phyloP scores from a whole-genome alignment of 2,888 invertebrate species.

The Masnerella sp. region DNA sequence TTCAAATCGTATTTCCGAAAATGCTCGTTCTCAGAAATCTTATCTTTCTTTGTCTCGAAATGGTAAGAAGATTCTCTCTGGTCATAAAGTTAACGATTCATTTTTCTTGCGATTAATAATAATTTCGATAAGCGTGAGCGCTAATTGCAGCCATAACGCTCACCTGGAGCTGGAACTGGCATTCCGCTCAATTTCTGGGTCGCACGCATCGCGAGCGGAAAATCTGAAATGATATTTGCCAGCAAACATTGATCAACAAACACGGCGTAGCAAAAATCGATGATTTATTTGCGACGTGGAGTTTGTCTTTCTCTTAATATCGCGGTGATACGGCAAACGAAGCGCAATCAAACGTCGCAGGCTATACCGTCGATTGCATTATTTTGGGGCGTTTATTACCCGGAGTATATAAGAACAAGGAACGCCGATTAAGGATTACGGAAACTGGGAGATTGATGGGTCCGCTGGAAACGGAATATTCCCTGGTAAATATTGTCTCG shows the following conservation, averaged over 20 bases:
- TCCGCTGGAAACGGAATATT: slow-evolving; percentile 37
- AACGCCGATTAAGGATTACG: slow-evolving; percentile 48
- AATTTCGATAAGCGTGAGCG: slow-evolving; percentile 24
- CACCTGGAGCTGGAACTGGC: slow-evolving; percentile 1
- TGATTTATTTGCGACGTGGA: slow-evolving; percentile 38
- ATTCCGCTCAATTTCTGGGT: slow-evolving; percentile 16
- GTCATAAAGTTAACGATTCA: slow-evolving; percentile 24
- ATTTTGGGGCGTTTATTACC: slow-evolving; percentile 37
- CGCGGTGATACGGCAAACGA: slow-evolving; percentile 37
- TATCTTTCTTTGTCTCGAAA: background rate
- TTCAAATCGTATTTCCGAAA: slow-evolving; percentile 2
- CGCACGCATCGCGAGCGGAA: slow-evolving; percentile 22
- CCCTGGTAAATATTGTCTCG: slow-evolving; percentile 49
- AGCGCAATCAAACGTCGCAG: slow-evolving; percentile 40
- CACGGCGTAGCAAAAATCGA: slow-evolving; percentile 37
- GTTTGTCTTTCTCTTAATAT: slow-evolving; percentile 46
- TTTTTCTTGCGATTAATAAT: slow-evolving; percentile 29
- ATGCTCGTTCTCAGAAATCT: slow-evolving; percentile 1
- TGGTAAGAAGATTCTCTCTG: no score
- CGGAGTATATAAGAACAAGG: slow-evolving; percentile 21
- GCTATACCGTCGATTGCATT: slow-evolving; percentile 24
- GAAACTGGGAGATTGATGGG: slow-evolving; percentile 45
- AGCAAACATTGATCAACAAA: slow-evolving; percentile 49
- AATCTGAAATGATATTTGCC: slow-evolving; percentile 41
- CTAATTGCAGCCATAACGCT: slow-evolving; percentile 27